phyloP scores from a whole-genome alignment of 2,797 vertebrate genomes.

The Steatocranus sp. region DNA sequence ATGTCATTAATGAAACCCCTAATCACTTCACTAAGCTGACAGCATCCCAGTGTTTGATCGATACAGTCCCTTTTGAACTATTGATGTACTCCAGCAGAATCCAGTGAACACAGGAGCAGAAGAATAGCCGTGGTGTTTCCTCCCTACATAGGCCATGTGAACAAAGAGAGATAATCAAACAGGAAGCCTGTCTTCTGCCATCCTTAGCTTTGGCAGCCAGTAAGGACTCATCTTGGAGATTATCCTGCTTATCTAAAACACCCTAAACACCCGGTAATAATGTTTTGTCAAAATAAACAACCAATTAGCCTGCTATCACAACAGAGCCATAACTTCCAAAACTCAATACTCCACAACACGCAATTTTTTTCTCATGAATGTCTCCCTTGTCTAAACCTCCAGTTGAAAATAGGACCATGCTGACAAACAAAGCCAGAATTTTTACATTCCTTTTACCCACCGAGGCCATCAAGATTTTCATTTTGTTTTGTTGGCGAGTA shows the following conservation, averaged over 20 bases:
- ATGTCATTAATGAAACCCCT: conserved; percentile 56
- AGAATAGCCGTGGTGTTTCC: conserved; percentile 3
- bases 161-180: conserved; percentile 60
- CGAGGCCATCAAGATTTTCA: conserved; percentile 11
- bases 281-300: conserved; percentile 58
- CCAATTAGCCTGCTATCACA: not conserved
- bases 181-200: conserved; percentile 52
- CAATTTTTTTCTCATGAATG: not conserved
- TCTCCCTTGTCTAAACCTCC: not conserved
- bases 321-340: conserved; percentile 3
- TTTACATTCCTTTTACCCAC: not conserved
- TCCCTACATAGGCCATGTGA: conserved; percentile 52
- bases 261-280: conserved; percentile 43
- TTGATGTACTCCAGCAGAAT: conserved; percentile 42
- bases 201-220: conserved; percentile 21
- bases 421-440: not conserved
- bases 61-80: conserved; percentile 59
- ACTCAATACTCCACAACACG: conserved; percentile 1
- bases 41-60: conserved; percentile 56
- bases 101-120: conserved; percentile 26
- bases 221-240: conserved; percentile 30
- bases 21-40: conserved; percentile 64
- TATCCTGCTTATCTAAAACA: conserved; percentile 35
- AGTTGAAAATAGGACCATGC: not conserved
- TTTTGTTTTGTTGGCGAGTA: conserved; percentile 11